These are phyloP conservation scores for Pygocentrus nattereri DNA, from an alignment of 2,797 vertebrate genomes.

Conservation along the genomic window DNA sequence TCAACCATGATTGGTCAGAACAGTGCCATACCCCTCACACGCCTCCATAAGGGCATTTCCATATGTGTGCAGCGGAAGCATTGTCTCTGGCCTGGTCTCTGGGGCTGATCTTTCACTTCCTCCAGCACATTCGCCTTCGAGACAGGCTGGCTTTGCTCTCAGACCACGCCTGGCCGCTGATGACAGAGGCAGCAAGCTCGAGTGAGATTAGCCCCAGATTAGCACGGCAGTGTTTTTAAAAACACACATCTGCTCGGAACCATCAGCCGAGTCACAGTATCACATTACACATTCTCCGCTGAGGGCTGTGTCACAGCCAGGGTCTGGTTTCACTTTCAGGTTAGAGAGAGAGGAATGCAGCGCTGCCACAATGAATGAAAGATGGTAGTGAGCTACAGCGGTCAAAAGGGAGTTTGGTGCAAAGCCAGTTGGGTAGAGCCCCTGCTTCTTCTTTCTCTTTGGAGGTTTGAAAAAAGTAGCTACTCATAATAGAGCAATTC, in stretches of 20 bases:
- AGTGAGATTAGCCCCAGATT: constrained; percentile 21
- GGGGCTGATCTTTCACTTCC: neutral
- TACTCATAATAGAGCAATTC: no score
- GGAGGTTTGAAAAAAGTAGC: no score
- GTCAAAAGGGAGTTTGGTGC: neutral
- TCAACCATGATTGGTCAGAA: constrained; percentile 3
- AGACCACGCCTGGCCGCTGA: constrained; percentile 10
- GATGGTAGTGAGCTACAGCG: neutral
- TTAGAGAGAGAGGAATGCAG: neutral
- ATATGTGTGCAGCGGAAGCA: constrained; percentile 28
- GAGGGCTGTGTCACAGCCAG: constrained; percentile 17
- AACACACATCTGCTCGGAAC: constrained; percentile 27
- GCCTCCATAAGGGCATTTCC: constrained; percentile 44
- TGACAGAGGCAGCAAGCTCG: neutral
- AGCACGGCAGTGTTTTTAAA: constrained; percentile 1
- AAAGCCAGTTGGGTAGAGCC: neutral
- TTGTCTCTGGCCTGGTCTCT: neutral
- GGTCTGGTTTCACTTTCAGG: constrained; percentile 21
- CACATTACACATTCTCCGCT: neutral
- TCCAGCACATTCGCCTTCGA: neutral
- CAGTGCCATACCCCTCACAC: constrained; percentile 33
- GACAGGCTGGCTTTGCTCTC: constrained; percentile 22
- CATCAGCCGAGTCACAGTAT: constrained; percentile 14
- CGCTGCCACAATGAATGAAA: neutral
- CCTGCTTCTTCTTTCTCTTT: no score